Conservation (phyloP, 2,113 vertebrate genomes). For the Eretmochelys imbricata region DNA sequence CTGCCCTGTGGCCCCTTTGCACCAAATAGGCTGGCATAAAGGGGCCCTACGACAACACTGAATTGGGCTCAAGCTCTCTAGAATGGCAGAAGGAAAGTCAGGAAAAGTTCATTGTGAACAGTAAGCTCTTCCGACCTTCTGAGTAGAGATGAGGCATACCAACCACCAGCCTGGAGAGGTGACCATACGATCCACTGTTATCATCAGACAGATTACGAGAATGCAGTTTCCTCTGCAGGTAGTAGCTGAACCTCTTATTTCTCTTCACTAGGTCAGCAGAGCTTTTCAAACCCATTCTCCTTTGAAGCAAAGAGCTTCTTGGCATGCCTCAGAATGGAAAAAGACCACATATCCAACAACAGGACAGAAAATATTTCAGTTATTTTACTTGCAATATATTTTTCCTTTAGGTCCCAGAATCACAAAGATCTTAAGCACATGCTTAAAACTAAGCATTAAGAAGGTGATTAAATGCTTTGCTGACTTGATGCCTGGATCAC, state of each 20-base stretch:
- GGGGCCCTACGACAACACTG: background rate
- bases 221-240: background rate
- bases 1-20: too few relatives aligned
- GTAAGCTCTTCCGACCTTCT: background rate
- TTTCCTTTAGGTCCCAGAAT: background rate
- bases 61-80: background rate
- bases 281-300: background rate
- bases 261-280: background rate
- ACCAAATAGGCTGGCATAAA: background rate
- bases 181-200: background rate
- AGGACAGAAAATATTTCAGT: background rate
- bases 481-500: background rate
- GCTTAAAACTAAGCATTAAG: background rate
- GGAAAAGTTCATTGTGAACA: background rate
- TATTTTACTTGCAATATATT: background rate
- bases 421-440: background rate
- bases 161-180: background rate
- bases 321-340: background rate
- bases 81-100: background rate
- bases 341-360: background rate
- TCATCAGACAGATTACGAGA: background rate
- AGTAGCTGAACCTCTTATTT: background rate
- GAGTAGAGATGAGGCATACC: background rate
- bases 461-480: accelerated
- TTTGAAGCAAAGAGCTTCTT: background rate